A percentile compares a stretch with the other conserved stretches of the same genome.
phyloP scores from a whole-genome alignment of 2,797 vertebrate genomes.

The Austrolebias charrua region DNA sequence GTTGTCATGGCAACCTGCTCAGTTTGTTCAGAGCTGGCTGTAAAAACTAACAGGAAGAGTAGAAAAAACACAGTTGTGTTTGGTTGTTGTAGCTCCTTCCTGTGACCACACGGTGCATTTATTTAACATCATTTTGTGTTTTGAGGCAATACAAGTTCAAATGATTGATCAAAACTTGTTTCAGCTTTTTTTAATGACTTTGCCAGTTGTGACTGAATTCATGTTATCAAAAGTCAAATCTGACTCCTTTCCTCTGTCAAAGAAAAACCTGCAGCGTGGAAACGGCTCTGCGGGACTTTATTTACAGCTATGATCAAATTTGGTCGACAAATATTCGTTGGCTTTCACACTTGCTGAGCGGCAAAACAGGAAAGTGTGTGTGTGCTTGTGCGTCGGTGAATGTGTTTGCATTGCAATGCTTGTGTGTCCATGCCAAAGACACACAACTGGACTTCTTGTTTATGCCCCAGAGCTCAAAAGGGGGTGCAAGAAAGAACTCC shows the following conservation, averaged over 20 bases:
- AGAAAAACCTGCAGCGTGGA: too few relatives aligned
- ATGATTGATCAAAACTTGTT: too few relatives aligned
- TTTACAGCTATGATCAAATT: too few relatives aligned
- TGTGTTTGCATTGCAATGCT: constrained; percentile 11
- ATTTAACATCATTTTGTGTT: too few relatives aligned
- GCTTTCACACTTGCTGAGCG: constrained; percentile 23
- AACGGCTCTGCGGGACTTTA: too few relatives aligned
- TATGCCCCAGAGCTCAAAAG: constrained; percentile 37
- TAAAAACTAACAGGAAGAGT: not conserved
- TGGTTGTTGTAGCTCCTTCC: too few relatives aligned
- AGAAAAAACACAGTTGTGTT: not conserved
- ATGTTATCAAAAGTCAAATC: too few relatives aligned
- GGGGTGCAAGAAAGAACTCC: constrained; percentile 62
- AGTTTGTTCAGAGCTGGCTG: not conserved
- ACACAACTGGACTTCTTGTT: constrained; percentile 68
- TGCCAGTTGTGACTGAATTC: too few relatives aligned
- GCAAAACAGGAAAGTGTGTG: constrained; percentile 13
- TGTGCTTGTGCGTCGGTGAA: constrained; percentile 2
- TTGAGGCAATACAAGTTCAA: too few relatives aligned
- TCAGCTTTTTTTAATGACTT: too few relatives aligned
- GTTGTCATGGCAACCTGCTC: constrained; percentile 3
- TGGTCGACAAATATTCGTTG: constrained; percentile 35
- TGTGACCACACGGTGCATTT: too few relatives aligned
- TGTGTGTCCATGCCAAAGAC: constrained; percentile 21
- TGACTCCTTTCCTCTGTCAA: too few relatives aligned